phyloP scores from a whole-genome alignment of 2,888 invertebrate genomes.

The Heteropelma amictum region DNA sequence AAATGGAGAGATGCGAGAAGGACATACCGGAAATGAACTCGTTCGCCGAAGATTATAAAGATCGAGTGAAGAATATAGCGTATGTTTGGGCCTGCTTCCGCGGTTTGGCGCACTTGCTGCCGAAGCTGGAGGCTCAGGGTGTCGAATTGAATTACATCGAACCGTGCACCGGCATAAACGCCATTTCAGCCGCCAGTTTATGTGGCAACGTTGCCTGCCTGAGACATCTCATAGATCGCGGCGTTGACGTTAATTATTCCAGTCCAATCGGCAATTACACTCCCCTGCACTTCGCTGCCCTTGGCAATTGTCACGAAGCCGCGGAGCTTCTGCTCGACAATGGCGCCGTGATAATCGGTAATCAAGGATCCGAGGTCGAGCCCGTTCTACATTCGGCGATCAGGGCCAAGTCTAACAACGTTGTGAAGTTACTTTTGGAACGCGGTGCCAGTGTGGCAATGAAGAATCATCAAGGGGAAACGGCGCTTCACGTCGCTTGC shows the following conservation, averaged over 20 bases:
- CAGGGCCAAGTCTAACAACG: conserved; percentile 70
- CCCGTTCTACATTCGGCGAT: conserved; percentile 80
- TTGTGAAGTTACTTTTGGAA: conserved; percentile 75
- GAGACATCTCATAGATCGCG: conserved; percentile 84
- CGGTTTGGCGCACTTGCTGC: conserved; percentile 84
- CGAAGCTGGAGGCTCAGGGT: conserved; percentile 83
- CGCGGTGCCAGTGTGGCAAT: conserved; percentile 76
- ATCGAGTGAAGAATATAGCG: conserved; percentile 81
- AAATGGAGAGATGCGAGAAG: conserved; percentile 68
- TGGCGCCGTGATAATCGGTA: conserved; percentile 73
- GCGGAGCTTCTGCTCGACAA: conserved; percentile 76
- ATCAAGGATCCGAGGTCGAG: conserved; percentile 64
- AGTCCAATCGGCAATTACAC: conserved; percentile 67
- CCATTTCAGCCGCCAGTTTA: conserved; percentile 87
- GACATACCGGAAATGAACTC: conserved; percentile 50
- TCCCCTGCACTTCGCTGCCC: conserved; percentile 79
- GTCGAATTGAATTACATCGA: conserved; percentile 86
- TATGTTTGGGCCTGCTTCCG: conserved; percentile 89
- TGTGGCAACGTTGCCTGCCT: conserved; percentile 86
- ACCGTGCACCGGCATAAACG: conserved; percentile 85
- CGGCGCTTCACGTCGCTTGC: conserved; percentile 79
- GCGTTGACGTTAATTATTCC: conserved; percentile 83
- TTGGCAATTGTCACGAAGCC: conserved; percentile 77
- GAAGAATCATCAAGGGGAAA: conserved; percentile 76
- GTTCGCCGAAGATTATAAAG: conserved; percentile 48